Conservation (phyloP, 2,888 invertebrate genomes). For the Stegana nigrithorax region DNA sequence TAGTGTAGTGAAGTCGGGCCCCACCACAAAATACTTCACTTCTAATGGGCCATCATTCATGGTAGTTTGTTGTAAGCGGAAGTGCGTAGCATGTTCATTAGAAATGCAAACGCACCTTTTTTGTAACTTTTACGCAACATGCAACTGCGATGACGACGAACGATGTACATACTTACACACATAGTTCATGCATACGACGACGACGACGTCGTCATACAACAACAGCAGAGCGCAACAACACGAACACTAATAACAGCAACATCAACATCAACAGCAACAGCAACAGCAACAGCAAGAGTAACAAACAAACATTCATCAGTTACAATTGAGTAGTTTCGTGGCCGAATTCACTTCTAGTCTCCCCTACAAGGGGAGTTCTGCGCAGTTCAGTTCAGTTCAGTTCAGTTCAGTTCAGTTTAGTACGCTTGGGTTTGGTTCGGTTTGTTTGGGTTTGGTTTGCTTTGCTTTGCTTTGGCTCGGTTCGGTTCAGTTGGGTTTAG, state of each 20-base stretch:
- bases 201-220: too few species aligned
- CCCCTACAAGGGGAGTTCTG: too few species aligned
- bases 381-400: too few species aligned
- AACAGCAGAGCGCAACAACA: background rate
- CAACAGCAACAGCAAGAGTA: background rate
- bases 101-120: slow-evolving; percentile 65
- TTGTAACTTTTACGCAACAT: slow-evolving; percentile 4
- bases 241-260: background rate
- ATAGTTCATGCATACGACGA: too few species aligned
- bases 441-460: background rate
- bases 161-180: too few species aligned
- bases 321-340: slow-evolving; percentile 44
- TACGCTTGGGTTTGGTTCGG: background rate
- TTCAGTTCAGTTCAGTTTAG: too few species aligned
- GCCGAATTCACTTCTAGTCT: too few species aligned
- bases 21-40: slow-evolving; percentile 2
- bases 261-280: background rate
- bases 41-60: slow-evolving; percentile 47
- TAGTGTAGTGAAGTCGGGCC: too few species aligned
- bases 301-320: slow-evolving; percentile 33
- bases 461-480: too few species aligned
- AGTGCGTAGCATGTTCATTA: slow-evolving; percentile 65
- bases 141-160: too few species aligned
- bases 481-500: too few species aligned
- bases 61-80: slow-evolving; percentile 44